phyloP scores from a whole-genome alignment of 2,888 invertebrate species.

The Omphaloscelis lunosa region DNA sequence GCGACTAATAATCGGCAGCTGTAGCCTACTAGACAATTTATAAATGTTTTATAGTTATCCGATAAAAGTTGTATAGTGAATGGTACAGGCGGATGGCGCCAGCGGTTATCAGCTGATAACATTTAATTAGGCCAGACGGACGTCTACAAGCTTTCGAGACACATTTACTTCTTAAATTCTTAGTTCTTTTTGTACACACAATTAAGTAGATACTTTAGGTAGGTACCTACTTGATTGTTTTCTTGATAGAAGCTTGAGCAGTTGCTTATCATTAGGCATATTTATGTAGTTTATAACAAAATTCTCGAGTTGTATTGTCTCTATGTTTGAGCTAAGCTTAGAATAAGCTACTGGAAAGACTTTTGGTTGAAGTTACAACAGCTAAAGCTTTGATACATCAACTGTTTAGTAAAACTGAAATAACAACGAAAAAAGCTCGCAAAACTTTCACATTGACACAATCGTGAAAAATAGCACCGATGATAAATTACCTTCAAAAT shows the following conservation, averaged over 20 bases:
- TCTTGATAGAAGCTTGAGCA: not conserved
- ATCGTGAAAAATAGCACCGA: slow-evolving; percentile 8
- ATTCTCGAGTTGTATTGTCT: slow-evolving; percentile 16
- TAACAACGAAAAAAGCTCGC: not conserved
- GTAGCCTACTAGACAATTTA: slow-evolving; percentile 37
- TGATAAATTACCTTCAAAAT: slow-evolving; percentile 26
- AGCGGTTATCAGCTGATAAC: slow-evolving; percentile 79
- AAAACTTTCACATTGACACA: not conserved
- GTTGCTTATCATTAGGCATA: slow-evolving; percentile 14
- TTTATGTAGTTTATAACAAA: slow-evolving; percentile 10
- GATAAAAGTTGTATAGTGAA: slow-evolving; percentile 57
- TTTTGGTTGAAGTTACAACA: not conserved
- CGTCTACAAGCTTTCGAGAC: slow-evolving; percentile 53
- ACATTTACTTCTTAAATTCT: slow-evolving; percentile 52
- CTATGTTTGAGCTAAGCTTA: not conserved
- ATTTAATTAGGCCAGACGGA: slow-evolving; percentile 72
- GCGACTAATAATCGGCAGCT: slow-evolving; percentile 36
- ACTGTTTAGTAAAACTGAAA: not conserved
- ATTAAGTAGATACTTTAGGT: not conserved
- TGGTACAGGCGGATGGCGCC: slow-evolving; percentile 70
- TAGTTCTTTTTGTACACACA: slow-evolving; percentile 35
- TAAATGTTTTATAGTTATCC: slow-evolving; percentile 35
- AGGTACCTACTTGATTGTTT: slow-evolving; percentile 14
- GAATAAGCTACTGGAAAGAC: not conserved
- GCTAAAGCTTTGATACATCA: not conserved